These are phyloP conservation scores for Virgularia gustaviana DNA, from an alignment of 92 coral and sea anemone genomes.

Conservation along the genomic window DNA sequence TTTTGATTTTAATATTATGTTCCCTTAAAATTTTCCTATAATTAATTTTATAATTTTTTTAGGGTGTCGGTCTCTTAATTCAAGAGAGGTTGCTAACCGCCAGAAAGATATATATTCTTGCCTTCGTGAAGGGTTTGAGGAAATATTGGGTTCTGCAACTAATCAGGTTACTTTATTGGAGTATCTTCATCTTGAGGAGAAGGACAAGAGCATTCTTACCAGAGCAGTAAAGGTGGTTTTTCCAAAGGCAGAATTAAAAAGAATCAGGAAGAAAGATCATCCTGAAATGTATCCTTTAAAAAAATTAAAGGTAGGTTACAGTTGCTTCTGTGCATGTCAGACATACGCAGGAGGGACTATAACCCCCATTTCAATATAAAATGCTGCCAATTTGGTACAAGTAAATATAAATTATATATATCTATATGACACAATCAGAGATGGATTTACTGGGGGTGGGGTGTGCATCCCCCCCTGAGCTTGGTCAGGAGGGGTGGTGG, in stretches of 20 bases:
- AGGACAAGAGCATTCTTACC: conserved; percentile 30
- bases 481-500: no score
- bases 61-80: conserved; percentile 6
- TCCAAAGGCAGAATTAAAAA: conserved; percentile 30
- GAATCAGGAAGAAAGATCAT: conserved; percentile 14
- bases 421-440: no score
- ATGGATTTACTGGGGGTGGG: no score
- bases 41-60: not conserved
- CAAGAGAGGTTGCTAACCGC: not conserved
- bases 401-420: no score
- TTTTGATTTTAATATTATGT: not conserved
- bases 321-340: no score
- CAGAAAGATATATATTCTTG: conserved; percentile 11
- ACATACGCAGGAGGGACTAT: no score
- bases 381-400: no score
- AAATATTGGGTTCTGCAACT: conserved; percentile 18
- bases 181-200: conserved; percentile 29
- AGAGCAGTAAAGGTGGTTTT: conserved; percentile 38
- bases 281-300: conserved; percentile 33
- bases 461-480: no score
- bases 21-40: not conserved
- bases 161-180: conserved; percentile 25
- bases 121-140: conserved; percentile 27
- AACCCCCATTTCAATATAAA: no score
- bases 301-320: no score